Conservation (phyloP, 2,888 invertebrate species). For the Proisotoma minuta region DNA sequence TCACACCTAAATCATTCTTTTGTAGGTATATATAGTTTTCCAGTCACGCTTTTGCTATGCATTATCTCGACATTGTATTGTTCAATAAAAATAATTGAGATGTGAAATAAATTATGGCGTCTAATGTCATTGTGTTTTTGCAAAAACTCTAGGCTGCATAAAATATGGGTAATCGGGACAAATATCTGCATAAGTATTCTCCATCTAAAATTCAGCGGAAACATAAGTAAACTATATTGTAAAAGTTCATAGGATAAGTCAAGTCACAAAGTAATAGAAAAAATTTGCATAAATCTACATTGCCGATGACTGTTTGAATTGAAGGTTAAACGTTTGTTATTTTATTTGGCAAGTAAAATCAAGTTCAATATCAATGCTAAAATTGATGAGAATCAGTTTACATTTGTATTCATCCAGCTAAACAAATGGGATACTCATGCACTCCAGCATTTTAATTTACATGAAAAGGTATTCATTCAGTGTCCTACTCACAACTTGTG, state of each 20-base stretch:
- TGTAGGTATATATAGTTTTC: too few species aligned
- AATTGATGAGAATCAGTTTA: background rate
- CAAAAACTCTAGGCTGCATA: background rate
- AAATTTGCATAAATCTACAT: slow-evolving; percentile 16
- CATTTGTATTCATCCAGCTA: background rate
- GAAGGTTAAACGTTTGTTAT: slow-evolving; percentile 15
- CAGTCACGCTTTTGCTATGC: too few species aligned
- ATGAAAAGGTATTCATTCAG: background rate
- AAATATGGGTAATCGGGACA: background rate
- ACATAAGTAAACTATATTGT: too few species aligned
- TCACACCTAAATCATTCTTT: too few species aligned
- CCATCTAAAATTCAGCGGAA: too few species aligned
- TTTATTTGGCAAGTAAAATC: background rate
- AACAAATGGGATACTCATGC: background rate
- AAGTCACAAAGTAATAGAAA: too few species aligned
- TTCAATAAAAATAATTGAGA: background rate
- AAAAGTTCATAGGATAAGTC: too few species aligned
- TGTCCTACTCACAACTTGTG: background rate
- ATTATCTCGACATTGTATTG: slow-evolving; percentile 17
- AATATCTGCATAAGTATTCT: too few species aligned
- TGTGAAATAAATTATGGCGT: background rate
- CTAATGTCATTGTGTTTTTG: background rate
- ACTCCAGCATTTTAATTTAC: background rate
- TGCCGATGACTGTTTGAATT: too few species aligned
- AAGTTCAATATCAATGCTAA: slow-evolving; percentile 14